Conservation (phyloP, 2,797 vertebrate species). For the Percopsis omiscomaycus region DNA sequence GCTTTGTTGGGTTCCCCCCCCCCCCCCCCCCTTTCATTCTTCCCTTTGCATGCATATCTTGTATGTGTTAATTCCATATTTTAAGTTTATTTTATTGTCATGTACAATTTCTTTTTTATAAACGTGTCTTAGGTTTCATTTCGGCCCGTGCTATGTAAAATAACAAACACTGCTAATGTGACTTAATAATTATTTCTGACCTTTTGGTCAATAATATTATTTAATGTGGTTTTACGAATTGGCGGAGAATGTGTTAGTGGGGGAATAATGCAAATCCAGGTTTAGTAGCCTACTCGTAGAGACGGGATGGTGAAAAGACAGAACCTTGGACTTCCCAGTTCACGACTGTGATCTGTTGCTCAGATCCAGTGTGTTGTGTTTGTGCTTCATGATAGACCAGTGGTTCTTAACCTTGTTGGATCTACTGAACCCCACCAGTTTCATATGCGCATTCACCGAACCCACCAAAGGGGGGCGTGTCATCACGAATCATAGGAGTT, state of each 20-base stretch:
- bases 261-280: too few relatives aligned
- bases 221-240: neutral
- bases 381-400: too few relatives aligned
- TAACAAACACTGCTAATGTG: too few relatives aligned
- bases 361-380: constrained; percentile 17
- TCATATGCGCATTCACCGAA: too few relatives aligned
- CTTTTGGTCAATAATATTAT: constrained; percentile 3
- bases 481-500: too few relatives aligned
- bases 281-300: too few relatives aligned
- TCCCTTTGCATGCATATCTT: constrained; percentile 57
- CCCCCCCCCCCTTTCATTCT: constrained; percentile 28
- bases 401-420: too few relatives aligned
- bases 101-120: constrained; percentile 23
- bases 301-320: neutral
- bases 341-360: constrained; percentile 28
- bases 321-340: constrained; percentile 47
- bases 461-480: too few relatives aligned
- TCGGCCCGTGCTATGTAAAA: constrained; percentile 14
- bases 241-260: too few relatives aligned
- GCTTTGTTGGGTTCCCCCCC: neutral
- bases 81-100: constrained; percentile 38
- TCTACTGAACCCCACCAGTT: too few relatives aligned
- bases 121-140: constrained; percentile 30
- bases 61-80: constrained; percentile 58
- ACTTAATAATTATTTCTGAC: neutral